A percentile compares a stretch with the other conserved stretches of the same genome.
These are phyloP conservation scores for Hemibagrus guttatus DNA, from an alignment of 2,797 vertebrate genomes.

Conservation along the genomic window DNA sequence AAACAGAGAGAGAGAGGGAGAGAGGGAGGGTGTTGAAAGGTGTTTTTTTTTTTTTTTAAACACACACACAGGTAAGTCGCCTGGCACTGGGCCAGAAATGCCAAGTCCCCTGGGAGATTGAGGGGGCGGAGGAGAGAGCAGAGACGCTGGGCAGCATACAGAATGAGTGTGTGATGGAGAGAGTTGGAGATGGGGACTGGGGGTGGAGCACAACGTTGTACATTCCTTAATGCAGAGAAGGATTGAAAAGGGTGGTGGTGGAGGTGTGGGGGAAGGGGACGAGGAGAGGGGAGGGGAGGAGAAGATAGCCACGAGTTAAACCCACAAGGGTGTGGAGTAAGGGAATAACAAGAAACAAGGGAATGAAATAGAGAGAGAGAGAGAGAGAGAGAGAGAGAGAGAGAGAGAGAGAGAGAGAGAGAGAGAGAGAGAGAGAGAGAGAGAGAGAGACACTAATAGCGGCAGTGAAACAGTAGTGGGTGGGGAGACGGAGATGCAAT, in stretches of 20 bases:
- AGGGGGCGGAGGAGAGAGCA: neutral
- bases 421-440: conserved; percentile 40
- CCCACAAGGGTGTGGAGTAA: conserved; percentile 40
- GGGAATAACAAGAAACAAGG: conserved; percentile 28
- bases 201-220: conserved; percentile 43
- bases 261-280: conserved; percentile 54
- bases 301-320: conserved; percentile 56
- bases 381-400: conserved; percentile 39
- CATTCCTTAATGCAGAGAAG: conserved; percentile 34
- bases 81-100: conserved; percentile 51
- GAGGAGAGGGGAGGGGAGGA: conserved; percentile 46
- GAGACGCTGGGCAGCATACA: conserved; percentile 31
- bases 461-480: neutral
- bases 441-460: neutral
- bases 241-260: conserved; percentile 29
- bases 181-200: conserved; percentile 40
- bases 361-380: conserved; percentile 37
- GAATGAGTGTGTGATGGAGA: conserved; percentile 21
- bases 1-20: too few relatives aligned
- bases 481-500: neutral
- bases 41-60: too few relatives aligned
- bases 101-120: conserved; percentile 12
- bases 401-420: conserved; percentile 17
- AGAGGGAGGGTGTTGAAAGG: too few relatives aligned
- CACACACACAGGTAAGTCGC: conserved; percentile 24